phyloP scores from a whole-genome alignment of 1,140 invertebrate genomes.

The Pogonognathellus flavescens region DNA sequence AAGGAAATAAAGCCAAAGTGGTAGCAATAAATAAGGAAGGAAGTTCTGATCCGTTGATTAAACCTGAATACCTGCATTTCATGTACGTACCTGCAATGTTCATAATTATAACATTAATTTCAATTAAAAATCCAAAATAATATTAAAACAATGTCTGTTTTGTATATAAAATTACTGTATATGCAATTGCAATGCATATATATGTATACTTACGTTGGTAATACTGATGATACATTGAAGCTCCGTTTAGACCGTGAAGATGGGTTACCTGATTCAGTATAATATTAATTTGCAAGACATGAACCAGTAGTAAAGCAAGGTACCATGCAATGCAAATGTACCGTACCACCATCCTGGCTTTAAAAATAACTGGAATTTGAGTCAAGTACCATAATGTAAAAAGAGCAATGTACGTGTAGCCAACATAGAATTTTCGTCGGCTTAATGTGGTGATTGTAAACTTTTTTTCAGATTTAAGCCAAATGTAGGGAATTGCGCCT shows the following conservation, averaged over 20 bases:
- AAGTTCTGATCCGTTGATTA: slow-evolving; percentile 12
- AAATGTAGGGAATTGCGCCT: neutral
- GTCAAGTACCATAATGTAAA: neutral
- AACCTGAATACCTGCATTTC: neutral
- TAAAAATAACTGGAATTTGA: neutral
- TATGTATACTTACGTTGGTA: slow-evolving; percentile 8
- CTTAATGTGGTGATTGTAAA: neutral
- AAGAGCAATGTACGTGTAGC: neutral
- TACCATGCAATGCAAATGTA: neutral
- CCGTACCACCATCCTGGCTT: neutral
- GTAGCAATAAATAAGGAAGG: neutral
- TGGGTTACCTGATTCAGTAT: neutral
- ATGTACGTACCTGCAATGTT: neutral
- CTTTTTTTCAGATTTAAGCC: neutral
- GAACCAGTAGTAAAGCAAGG: neutral
- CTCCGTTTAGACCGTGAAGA: neutral
- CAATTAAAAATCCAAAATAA: neutral
- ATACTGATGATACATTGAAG: neutral
- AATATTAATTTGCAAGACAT: neutral
- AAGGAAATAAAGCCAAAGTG: neutral
- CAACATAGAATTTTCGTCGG: slow-evolving; percentile 12
- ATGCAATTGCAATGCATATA: neutral
- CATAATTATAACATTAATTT: no score
- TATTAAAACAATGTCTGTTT: neutral
- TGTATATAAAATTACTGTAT: neutral